These are phyloP conservation scores for Itoplectis maculator DNA, from an alignment of 2,888 invertebrate genomes.

Conservation along the genomic window DNA sequence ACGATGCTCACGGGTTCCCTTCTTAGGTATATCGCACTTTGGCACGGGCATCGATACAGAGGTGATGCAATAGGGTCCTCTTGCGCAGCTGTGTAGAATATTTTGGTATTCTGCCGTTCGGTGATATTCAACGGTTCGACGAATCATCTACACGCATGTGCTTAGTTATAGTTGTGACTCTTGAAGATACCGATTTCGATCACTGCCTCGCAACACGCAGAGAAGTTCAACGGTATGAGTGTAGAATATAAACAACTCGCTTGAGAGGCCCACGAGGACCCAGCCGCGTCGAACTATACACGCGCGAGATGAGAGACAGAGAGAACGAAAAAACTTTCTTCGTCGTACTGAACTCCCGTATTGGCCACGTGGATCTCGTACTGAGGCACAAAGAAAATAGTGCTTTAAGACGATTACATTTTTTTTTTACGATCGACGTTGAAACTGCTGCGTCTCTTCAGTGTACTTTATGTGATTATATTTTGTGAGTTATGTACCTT, in stretches of 20 bases:
- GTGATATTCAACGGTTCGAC: conserved; percentile 10
- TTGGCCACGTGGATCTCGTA: conserved; percentile 4
- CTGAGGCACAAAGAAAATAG: background rate
- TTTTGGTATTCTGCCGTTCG: conserved; percentile 12
- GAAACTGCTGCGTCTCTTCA: too few relatives aligned
- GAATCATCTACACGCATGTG: conserved; percentile 12
- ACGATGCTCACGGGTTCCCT: conserved; percentile 3
- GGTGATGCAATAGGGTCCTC: conserved; percentile 35
- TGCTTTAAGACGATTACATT: background rate
- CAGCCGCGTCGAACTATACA: too few relatives aligned
- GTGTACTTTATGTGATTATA: too few relatives aligned
- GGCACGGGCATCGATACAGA: conserved; percentile 33
- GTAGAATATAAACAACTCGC: background rate
- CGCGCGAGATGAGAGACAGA: too few relatives aligned
- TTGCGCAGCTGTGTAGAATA: background rate
- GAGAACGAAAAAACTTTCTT: conserved; percentile 8
- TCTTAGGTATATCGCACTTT: conserved; percentile 12
- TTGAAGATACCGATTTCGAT: conserved; percentile 1
- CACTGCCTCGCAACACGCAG: background rate
- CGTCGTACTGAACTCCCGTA: conserved; percentile 18
- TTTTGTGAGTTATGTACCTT: too few relatives aligned
- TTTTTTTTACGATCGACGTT: too few relatives aligned
- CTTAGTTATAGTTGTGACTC: conserved; percentile 1
- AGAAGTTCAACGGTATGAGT: background rate
- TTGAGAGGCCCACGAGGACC: background rate